Base-by-base conservation (phyloP, 2,113 vertebrate genomes). In the Zootoca vivipara region DNA sequence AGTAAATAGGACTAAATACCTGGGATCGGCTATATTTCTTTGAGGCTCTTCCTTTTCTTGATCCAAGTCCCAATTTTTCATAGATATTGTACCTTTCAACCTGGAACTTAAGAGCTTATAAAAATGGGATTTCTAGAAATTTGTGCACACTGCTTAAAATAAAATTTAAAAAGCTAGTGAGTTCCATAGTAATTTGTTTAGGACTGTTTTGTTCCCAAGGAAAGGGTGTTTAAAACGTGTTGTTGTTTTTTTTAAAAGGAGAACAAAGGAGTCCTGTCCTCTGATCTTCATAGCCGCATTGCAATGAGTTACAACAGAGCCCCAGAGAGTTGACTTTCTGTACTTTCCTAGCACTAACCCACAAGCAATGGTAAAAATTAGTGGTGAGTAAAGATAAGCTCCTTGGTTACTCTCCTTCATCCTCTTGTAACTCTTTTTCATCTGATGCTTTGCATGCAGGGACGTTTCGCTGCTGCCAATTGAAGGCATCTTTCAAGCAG, bases 401-500 rank as follows among this genome's bases (percentile, higher is more conserved):
- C 85, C 5, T 1, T 86, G 77, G 0, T 52, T 24, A 13, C 0
- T 35, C 3, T 35, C 7, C 15, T 85, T 85, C 3, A 86, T 9
- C 84, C 26, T 16, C 1, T 90, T 92, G 86, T 3, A 0, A 1
- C 35, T 62, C 40, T 12, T 2, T 12, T 20, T 38, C 24, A 20
- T 82, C 1, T 0, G 56, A 38, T 82, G 62, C 28, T 40, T 86
- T 62, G 81, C 81, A 69, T 46, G 33, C 38, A 78, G 38, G 69
- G 15, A 52, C 22, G 56, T 81, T 82, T 83, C 0, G 0, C 1
- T 5, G 85, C 0, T 78, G 84, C 62, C 22, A 20, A 22, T 33
- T 56, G 65, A 65, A 83, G 74, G 87, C 70, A 0, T 87, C 87
- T 75, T 79, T 30, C 73, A 92, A 30, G 85, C 56, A 35, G 75